Evolutionary conservation across 2,113 vertebrate species (phyloP), one percentile per base, ranked within the genome.

Genomic region (Herpailurus yagouaroundi): DNA sequence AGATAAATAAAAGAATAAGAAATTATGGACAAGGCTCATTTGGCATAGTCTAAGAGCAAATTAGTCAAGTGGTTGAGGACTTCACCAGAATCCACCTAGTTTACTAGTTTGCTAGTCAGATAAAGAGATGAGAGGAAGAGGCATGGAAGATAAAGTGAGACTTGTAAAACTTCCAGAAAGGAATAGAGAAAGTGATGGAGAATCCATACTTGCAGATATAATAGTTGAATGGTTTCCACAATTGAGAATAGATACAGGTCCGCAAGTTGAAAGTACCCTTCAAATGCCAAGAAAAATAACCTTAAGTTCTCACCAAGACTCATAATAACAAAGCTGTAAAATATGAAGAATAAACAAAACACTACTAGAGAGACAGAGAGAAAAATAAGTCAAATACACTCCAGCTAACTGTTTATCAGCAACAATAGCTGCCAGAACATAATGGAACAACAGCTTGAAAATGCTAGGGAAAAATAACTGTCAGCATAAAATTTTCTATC

Each of bases 311-410:
- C n/a, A 55, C 1, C 5, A 45, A 85, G n/a, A 89, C 4, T 2
- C 14, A 1, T 52, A 74, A 38, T 36, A 50, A 19, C 88, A 18
- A 94, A 60, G 15, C 27, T 80, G 3, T 8, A 81, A 48, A 89
- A 15, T 76, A 84, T 45, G n/a, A 85, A 74, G 60, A 84, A 97
- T 55, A 81, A 76, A 86, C 57, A 93, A 85, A 91, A 83, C 55
- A 90, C 23, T 41, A 50, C 10, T 73, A 79, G 41, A 82, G 50
- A 36, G n/a, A 84, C 29, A 57, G 21, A 93, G 38, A 31, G 3
- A 60, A 41, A 83, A 76, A 50, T 33, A 57, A 23, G 33, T 74
- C 33, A 57, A 55, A 63, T 48, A 76, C 23, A 33, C 29, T 84
- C 7, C 41, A 80, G 33, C 50, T 79, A 57, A 57, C 82, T 91